Percentiles rank a stretch among this genome's conserved stretches.
phyloP scores from a whole-genome alignment of 2,113 vertebrate genomes.

The Octodon degus region DNA sequence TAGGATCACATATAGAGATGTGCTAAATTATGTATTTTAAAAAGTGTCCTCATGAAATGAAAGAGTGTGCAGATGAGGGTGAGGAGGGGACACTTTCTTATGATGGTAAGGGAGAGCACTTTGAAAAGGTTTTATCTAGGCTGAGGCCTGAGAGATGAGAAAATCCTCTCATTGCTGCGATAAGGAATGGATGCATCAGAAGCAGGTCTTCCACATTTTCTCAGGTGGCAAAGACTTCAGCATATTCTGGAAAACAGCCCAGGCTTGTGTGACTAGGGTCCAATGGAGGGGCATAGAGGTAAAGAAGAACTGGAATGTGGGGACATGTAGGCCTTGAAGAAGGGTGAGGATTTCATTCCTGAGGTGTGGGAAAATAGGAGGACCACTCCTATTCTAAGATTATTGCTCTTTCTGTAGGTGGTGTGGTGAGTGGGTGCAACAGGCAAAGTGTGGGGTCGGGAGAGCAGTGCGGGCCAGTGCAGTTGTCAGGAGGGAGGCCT shows the following conservation, averaged over 20 bases:
- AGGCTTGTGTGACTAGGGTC: background rate
- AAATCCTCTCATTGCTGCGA: background rate
- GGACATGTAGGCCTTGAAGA: background rate
- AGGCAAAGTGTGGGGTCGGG: background rate
- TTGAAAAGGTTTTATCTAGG: background rate
- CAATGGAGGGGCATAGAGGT: background rate
- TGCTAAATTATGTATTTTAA: background rate
- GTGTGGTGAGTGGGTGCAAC: background rate
- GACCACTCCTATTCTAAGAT: background rate
- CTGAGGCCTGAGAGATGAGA: background rate
- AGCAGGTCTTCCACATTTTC: background rate
- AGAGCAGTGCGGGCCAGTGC: background rate
- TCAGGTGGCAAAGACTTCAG: background rate
- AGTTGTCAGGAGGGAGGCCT: background rate
- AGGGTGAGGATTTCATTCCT: background rate
- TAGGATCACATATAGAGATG: background rate
- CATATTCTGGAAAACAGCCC: background rate
- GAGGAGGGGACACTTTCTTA: background rate
- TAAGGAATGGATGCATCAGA: background rate
- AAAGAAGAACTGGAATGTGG: background rate
- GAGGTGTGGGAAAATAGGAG: background rate
- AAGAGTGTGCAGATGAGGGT: background rate
- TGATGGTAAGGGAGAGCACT: background rate
- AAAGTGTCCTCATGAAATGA: background rate
- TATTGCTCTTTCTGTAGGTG: background rate